Conservation (phyloP, 2,888 invertebrate species). For the Emmelina monodactyla region DNA sequence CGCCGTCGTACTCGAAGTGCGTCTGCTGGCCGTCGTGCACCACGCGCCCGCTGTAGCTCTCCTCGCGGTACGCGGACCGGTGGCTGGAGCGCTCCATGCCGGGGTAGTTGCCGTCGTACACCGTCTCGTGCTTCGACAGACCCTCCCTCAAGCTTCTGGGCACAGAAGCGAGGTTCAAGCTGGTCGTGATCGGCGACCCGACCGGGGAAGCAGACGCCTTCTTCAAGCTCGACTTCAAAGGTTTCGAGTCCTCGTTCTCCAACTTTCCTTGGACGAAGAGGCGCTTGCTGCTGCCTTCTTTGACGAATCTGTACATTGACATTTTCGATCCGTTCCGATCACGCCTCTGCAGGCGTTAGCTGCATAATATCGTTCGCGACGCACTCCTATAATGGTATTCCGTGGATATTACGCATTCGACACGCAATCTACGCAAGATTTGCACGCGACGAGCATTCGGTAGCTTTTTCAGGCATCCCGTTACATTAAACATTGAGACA, state of each 20-base stretch:
- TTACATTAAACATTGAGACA: background rate
- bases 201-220: slow-evolving; percentile 53
- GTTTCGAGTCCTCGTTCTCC: slow-evolving; percentile 68
- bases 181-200: slow-evolving; percentile 71
- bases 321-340: slow-evolving; percentile 39
- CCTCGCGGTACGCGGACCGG: slow-evolving; percentile 46
- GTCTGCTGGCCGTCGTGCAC: slow-evolving; percentile 59
- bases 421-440: slow-evolving; percentile 24
- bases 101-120: slow-evolving; percentile 57
- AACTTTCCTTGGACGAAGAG: slow-evolving; percentile 80
- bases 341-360: slow-evolving; percentile 34
- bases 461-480: background rate
- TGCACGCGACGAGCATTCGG: slow-evolving; percentile 2
- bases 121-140: slow-evolving; percentile 56
- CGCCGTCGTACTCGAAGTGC: slow-evolving; percentile 56
- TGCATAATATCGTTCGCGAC: slow-evolving; percentile 39
- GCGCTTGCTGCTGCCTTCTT: slow-evolving; percentile 70
- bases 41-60: slow-evolving; percentile 51
- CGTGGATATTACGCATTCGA: slow-evolving; percentile 47
- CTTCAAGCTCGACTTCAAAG: slow-evolving; percentile 60
- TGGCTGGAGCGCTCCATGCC: slow-evolving; percentile 51
- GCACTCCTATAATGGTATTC: slow-evolving; percentile 29
- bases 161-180: slow-evolving; percentile 64
- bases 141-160: slow-evolving; percentile 62
- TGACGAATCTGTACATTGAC: slow-evolving; percentile 84